Evolutionary conservation across 2,797 vertebrate species (phyloP), one percentile per base, ranked within the genome.

Genomic region (Nyctalus aviator): DNA sequence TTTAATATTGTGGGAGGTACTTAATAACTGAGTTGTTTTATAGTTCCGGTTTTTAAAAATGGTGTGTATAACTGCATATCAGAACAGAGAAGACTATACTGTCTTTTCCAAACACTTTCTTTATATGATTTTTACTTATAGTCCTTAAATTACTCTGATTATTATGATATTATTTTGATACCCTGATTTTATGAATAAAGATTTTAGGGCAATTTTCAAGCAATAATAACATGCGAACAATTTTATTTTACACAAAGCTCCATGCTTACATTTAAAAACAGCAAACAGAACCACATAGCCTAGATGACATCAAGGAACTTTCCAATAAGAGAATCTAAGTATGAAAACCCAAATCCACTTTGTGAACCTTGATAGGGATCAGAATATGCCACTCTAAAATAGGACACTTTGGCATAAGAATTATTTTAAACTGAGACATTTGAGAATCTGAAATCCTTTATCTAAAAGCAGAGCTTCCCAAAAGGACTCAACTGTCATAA

Each of bases 11-110:
- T 90, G 82, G 88, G 97, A 97, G 81, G 86, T 94, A 96, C 97
- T 98, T 98, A 97, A 95, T 97, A 30, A 97, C 96, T 96, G 78
- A 94, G 87, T 96, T 95, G 50, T 72, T 73, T 96, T 94, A 13
- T 64, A 94, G 93, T 15, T 89, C 48, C 84, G 92, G 59, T 94
- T 94, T 94, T 96, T 91, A 95, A 91, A n/a, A 66, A 66, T 96
- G 8, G 44, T 0, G 1, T 93, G 94, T 92, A 96, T 93, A 96
- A 93, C 88, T 92, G 86, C 88, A 93, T 96, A 93, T 96, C 48
- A 94, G 97, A 98, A 94, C n/a, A 97, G 66, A 97, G 66, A 93
- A 96, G 53, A 94, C 93, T 87, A 81, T 84, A 77, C 97, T 96
- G 96, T 82, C 90, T 96, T 97, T 95, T 53, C 95, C 97, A 95